These are phyloP conservation scores for Myotis lucifugus DNA, from an alignment of 2,113 vertebrate species.

Conservation along the genomic window DNA sequence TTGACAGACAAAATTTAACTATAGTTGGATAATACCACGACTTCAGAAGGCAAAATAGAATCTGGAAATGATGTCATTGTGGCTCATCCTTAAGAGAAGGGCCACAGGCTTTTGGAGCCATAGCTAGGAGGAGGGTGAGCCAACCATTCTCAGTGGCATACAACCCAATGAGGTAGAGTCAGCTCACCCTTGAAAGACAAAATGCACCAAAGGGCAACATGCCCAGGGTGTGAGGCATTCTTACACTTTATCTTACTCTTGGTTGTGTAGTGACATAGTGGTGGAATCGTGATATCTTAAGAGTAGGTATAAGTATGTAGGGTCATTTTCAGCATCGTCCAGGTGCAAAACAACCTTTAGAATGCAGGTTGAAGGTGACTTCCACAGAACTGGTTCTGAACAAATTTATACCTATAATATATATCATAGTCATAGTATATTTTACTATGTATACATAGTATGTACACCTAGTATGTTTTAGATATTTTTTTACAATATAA, in stretches of 20 bases:
- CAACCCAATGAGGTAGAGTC: neutral
- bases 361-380: neutral
- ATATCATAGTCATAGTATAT: neutral
- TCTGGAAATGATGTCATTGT: neutral
- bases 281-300: neutral
- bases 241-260: neutral
- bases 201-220: neutral
- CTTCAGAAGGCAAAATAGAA: neutral
- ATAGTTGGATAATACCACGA: neutral
- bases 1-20: neutral
- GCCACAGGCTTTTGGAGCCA: neutral
- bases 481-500: neutral
- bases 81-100: neutral
- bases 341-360: neutral
- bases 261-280: neutral
- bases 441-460: neutral
- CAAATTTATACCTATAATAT: neutral
- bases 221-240: neutral
- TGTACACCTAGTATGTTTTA: neutral
- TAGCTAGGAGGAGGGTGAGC: neutral
- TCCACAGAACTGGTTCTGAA: neutral
- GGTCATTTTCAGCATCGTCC: neutral
- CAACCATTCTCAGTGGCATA: neutral
- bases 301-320: neutral
- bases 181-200: neutral